These are phyloP conservation scores for Xanthia togata DNA, from an alignment of 2,888 invertebrate genomes.

Conservation along the genomic window DNA sequence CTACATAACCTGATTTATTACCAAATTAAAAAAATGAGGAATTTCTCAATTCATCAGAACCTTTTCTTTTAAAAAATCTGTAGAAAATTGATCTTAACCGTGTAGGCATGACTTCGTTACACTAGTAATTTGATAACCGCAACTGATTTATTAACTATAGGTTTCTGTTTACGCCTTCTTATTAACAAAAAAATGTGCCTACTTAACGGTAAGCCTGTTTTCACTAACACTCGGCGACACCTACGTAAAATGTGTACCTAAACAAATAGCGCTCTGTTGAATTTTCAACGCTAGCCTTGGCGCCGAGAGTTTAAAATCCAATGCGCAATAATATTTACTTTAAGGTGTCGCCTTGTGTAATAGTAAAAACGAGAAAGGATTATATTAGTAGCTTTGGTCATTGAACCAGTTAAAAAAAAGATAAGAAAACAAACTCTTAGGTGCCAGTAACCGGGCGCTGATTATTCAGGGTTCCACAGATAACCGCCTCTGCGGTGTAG, in stretches of 20 bases:
- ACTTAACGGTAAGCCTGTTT: not conserved
- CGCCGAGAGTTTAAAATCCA: not conserved
- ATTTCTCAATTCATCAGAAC: not conserved
- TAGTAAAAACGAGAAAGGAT: not conserved
- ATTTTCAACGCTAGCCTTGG: not conserved
- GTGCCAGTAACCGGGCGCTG: too few relatives aligned
- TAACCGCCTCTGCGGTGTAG: too few relatives aligned
- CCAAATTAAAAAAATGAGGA: not conserved
- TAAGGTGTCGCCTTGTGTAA: not conserved
- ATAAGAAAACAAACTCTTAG: too few relatives aligned
- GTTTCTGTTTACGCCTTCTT: not conserved
- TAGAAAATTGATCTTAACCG: constrained; percentile 17
- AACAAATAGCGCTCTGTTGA: not conserved
- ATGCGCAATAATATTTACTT: not conserved
- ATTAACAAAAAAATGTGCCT: not conserved
- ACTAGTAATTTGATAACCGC: not conserved
- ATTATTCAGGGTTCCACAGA: too few relatives aligned
- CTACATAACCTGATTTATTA: not conserved
- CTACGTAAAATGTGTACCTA: not conserved
- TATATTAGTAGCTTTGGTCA: too few relatives aligned
- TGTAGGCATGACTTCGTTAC: constrained; percentile 26
- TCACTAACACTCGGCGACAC: not conserved
- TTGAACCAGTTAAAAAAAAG: too few relatives aligned
- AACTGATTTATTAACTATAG: constrained; percentile 18
- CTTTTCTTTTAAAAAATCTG: not conserved